Conservation (phyloP, 2,797 vertebrate species). For the Valencia hispanica region DNA sequence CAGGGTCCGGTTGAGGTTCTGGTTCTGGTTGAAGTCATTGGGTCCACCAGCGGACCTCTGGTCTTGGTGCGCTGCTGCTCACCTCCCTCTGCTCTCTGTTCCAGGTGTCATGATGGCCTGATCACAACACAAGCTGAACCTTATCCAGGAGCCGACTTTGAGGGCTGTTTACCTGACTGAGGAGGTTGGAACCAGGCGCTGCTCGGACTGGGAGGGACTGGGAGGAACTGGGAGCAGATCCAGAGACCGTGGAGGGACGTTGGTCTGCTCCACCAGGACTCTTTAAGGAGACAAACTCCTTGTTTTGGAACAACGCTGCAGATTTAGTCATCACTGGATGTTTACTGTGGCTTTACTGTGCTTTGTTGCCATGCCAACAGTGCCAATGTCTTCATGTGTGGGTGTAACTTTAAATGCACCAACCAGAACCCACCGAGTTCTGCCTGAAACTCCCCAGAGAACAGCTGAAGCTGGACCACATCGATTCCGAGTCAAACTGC, state of each 20-base stretch:
- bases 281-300: conserved; percentile 32
- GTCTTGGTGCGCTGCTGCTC: not conserved
- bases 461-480: not conserved
- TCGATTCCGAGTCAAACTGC: not conserved
- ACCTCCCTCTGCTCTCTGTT: not conserved
- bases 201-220: conserved; percentile 33
- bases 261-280: conserved; percentile 25
- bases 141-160: conserved; percentile 71
- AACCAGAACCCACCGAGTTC: not conserved
- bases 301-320: conserved; percentile 8
- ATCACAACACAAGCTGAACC: conserved; percentile 80
- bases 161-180: conserved; percentile 62
- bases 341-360: conserved; percentile 46
- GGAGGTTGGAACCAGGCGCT: conserved; percentile 11
- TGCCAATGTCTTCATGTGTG: conserved; percentile 60
- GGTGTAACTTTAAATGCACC: conserved; percentile 38
- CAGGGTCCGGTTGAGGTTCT: not conserved
- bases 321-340: conserved; percentile 29
- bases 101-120: conserved; percentile 85
- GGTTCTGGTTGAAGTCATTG: not conserved
- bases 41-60: not conserved
- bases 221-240: conserved; percentile 33
- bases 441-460: too few relatives aligned
- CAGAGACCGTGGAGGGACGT: conserved; percentile 11
- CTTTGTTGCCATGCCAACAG: conserved; percentile 68